These are phyloP conservation scores for Ascaphus truei DNA, from an alignment of 2,113 vertebrate genomes.

Conservation along the genomic window DNA sequence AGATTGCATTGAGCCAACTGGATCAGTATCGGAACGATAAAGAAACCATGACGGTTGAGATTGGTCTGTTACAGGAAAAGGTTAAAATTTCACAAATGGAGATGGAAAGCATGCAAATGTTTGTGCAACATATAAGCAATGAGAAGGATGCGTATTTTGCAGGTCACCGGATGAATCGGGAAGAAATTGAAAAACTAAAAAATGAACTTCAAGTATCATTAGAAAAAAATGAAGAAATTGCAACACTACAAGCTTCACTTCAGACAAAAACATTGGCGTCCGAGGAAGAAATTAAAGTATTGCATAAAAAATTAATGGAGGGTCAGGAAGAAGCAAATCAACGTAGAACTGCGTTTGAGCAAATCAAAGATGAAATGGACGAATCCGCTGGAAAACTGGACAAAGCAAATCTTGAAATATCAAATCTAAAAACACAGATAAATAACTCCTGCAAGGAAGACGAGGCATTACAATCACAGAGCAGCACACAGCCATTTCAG, in stretches of 20 bases:
- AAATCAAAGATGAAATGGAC: conserved; percentile 57
- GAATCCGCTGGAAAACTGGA: conserved; percentile 40
- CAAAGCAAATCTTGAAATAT: conserved; percentile 51
- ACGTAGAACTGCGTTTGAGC: conserved; percentile 52
- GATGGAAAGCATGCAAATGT: conserved; percentile 28
- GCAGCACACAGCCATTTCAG: not conserved
- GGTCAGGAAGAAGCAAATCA: conserved; percentile 40
- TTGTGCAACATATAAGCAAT: conserved; percentile 33
- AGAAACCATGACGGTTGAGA: conserved; percentile 34
- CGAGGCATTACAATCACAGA: conserved; percentile 42
- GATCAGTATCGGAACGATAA: conserved; percentile 42
- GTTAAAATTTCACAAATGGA: conserved; percentile 38
- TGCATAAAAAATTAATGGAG: conserved; percentile 11
- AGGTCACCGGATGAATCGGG: conserved; percentile 38
- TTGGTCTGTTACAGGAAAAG: conserved; percentile 41
- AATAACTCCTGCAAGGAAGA: conserved; percentile 46
- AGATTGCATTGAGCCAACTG: conserved; percentile 12
- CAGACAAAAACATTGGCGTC: conserved; percentile 42
- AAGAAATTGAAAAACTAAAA: conserved; percentile 49
- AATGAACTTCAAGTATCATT: conserved; percentile 46
- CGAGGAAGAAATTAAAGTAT: conserved; percentile 31
- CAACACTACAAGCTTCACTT: conserved; percentile 40
- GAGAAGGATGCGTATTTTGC: conserved; percentile 45
- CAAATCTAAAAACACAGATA: conserved; percentile 43
- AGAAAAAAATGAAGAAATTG: conserved; percentile 54